phyloP scores from a whole-genome alignment of 2,888 invertebrate species.

The Doris montereyensis region DNA sequence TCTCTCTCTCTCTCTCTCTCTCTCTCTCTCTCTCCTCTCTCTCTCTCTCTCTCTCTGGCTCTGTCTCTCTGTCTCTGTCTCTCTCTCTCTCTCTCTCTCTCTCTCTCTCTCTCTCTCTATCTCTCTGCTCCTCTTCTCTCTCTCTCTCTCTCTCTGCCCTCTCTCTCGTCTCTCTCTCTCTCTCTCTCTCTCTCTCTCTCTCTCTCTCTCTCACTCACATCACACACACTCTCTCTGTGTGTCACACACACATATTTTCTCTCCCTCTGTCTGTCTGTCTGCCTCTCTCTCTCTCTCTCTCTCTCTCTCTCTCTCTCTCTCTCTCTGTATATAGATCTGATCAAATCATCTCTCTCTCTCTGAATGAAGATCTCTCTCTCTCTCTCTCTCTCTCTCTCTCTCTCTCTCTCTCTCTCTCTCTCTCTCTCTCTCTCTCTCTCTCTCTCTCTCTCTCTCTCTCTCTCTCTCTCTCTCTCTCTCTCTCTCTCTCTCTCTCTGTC shows the following conservation, averaged over 20 bases:
- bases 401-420: slow-evolving; percentile 11
- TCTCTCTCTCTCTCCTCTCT: not conserved
- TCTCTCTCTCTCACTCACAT: slow-evolving; percentile 7
- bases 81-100: slow-evolving; percentile 10
- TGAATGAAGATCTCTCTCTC: slow-evolving; percentile 31
- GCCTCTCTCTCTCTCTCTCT: slow-evolving; percentile 10
- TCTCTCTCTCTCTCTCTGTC: slow-evolving; percentile 7
- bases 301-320: not conserved
- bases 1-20: slow-evolving; percentile 8
- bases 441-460: slow-evolving; percentile 8
- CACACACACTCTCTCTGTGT: not conserved
- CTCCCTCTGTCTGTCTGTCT: not conserved
- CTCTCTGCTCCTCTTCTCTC: not conserved
- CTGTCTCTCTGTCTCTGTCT: slow-evolving; percentile 3
- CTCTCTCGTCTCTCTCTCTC: not conserved
- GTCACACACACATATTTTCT: not conserved
- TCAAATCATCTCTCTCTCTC: too few relatives aligned
- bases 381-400: slow-evolving; percentile 21
- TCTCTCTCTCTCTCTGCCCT: not conserved
- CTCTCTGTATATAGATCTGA: too few relatives aligned
- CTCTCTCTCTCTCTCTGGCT: not conserved
- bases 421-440: slow-evolving; percentile 5
- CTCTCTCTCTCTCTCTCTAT: not conserved
- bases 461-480: slow-evolving; percentile 5
- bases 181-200: slow-evolving; percentile 22